Evolutionary conservation across 2,888 invertebrate species (phyloP).

Genomic region (Yponomeuta sedellus): DNA sequence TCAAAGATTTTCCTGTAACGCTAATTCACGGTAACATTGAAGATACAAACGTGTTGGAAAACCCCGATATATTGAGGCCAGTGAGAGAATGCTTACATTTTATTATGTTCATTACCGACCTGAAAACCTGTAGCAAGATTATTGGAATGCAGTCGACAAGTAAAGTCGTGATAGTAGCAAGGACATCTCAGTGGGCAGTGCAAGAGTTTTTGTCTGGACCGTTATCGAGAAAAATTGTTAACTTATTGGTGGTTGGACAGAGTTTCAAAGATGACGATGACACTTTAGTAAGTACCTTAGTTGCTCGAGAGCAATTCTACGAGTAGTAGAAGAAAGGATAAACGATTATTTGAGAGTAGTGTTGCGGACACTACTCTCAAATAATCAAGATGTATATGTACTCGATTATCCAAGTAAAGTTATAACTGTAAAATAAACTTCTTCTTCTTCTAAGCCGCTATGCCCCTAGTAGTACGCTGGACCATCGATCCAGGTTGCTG

Average conservation of each 20-base stretch:
- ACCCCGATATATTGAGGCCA: constrained; percentile 57
- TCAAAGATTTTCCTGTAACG: constrained; percentile 73
- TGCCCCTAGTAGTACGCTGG: no score
- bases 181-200: constrained; percentile 85
- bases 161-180: constrained; percentile 80
- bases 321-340: neutral
- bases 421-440: no score
- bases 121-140: constrained; percentile 74
- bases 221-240: constrained; percentile 79
- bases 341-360: no score
- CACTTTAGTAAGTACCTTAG: constrained; percentile 51
- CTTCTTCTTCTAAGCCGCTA: no score
- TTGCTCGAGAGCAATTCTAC: no score
- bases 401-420: no score
- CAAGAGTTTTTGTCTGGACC: constrained; percentile 81
- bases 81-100: constrained; percentile 77
- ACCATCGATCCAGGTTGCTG: no score
- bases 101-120: constrained; percentile 81
- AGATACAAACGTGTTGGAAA: constrained; percentile 58
- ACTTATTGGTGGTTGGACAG: constrained; percentile 82
- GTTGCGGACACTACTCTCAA: no score
- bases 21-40: constrained; percentile 80
- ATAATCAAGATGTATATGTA: no score
- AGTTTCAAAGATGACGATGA: constrained; percentile 74
- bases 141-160: constrained; percentile 78